Conservation (phyloP, 2,113 vertebrate genomes). For the Cyphomyrus discorhynchus region DNA sequence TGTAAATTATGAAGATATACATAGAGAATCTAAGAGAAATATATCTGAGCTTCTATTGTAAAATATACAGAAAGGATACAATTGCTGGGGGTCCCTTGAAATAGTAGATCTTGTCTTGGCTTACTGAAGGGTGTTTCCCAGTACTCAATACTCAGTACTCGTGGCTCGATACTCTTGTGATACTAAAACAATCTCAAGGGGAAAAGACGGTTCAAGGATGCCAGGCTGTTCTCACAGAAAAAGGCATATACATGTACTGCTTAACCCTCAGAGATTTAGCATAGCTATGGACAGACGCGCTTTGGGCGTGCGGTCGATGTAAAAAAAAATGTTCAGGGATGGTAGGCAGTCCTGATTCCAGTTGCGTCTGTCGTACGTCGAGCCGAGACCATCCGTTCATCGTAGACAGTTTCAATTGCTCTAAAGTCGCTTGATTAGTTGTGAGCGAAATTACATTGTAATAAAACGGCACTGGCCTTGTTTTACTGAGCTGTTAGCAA, state of each 20-base stretch:
- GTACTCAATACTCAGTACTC: neutral
- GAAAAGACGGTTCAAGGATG: neutral
- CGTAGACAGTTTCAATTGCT: neutral
- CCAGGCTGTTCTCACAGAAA: neutral
- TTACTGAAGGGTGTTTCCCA: neutral
- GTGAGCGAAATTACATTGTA: neutral
- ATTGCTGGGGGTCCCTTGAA: neutral
- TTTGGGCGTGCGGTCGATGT: neutral
- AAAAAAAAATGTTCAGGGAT: neutral
- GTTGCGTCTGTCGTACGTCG: neutral
- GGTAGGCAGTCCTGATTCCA: neutral
- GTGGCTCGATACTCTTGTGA: neutral
- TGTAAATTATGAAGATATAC: conserved; percentile 16
- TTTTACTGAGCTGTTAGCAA: neutral
- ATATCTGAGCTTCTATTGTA: conserved; percentile 12
- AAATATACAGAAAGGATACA: neutral
- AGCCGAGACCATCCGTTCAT: neutral
- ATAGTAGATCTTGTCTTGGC: neutral
- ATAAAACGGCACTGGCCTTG: neutral
- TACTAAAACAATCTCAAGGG: neutral
- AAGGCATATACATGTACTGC: neutral
- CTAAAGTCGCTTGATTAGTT: neutral
- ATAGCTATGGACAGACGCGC: neutral
- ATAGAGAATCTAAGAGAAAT: neutral
- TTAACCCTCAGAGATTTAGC: neutral